Evolutionary conservation across 2,888 invertebrate genomes (phyloP), one percentile per base, ranked within the genome.

Genomic region (Xylophagus ater): DNA sequence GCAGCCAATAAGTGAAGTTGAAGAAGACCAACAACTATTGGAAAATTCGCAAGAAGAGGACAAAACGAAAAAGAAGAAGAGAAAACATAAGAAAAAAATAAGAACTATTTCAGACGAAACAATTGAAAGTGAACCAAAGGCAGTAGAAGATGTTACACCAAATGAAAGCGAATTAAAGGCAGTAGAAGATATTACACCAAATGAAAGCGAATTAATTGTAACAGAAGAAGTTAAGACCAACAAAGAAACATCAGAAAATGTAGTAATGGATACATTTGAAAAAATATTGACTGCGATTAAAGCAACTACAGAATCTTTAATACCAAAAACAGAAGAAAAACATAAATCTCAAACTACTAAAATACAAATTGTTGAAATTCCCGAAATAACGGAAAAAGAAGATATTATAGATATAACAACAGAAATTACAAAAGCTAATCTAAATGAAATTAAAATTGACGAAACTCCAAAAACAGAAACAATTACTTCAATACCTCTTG

Each of bases 21-120:
- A 21, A 9, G 37, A 54, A 59, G 14, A n/a, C n/a, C n/a, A 57
- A 56, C 9, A 51, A 64, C 14, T 53, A 58, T 35, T 65, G 64
- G 25, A 58, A 66, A 43, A 65, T 65, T 15, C 55, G 61, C 25
- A 28, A 4, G 13, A 4, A n/a, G 13, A 12, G 3, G 28, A 12
- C 28, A 7, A 4, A 13, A n/a, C 9, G 28, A 3, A 12, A 4
- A 12, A 12, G 28, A 28, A 28, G 28, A 28, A 28, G 15, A 28
- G 12, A 14, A 8, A 2, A 8, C 28, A 4, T 14, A 28, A 12
- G 28, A 13, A 28, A 28, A n/a, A 12, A 14, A n/a, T n/a, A n/a
- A n/a, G n/a, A n/a, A n/a, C n/a, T n/a, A n/a, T n/a, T n/a, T n/a
- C n/a, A n/a, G n/a, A n/a, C 12, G 26, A 9, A 13, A n/a, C 26